These are phyloP conservation scores for Calameuta idolon DNA, from an alignment of 2,888 invertebrate genomes.

Conservation along the genomic window DNA sequence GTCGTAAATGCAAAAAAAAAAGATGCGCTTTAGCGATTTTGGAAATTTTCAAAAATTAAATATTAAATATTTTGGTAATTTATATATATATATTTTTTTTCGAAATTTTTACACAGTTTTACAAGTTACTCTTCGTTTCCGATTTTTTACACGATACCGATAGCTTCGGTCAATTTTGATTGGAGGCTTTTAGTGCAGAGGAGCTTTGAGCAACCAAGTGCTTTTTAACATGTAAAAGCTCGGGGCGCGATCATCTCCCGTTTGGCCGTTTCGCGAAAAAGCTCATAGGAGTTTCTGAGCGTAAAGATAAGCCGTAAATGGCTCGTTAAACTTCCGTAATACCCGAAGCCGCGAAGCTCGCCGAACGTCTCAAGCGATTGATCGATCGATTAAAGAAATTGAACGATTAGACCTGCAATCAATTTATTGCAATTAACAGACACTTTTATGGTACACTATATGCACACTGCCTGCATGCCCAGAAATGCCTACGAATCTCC, in stretches of 20 bases:
- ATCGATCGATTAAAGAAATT: not conserved
- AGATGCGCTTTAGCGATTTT: no score
- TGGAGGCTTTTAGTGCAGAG: not conserved
- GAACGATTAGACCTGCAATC: not conserved
- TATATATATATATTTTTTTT: not conserved
- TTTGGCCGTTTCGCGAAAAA: not conserved
- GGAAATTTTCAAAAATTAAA: no score
- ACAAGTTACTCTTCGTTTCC: no score
- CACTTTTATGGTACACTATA: not conserved
- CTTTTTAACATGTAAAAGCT: not conserved
- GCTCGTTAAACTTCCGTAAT: not conserved
- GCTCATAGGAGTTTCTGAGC: not conserved
- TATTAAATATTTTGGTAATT: no score
- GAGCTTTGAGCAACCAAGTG: not conserved
- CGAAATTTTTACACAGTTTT: no score
- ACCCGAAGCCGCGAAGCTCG: not conserved
- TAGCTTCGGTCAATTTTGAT: not conserved
- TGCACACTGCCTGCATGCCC: not conserved
- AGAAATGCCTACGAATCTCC: not conserved
- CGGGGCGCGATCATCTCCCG: not conserved
- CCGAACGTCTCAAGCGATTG: not conserved
- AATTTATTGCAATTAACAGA: not conserved
- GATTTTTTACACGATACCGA: not conserved
- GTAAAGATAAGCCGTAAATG: not conserved
- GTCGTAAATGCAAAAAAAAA: not conserved